Conservation (phyloP, 2,113 vertebrate species). For the Toxotes jaculatrix region DNA sequence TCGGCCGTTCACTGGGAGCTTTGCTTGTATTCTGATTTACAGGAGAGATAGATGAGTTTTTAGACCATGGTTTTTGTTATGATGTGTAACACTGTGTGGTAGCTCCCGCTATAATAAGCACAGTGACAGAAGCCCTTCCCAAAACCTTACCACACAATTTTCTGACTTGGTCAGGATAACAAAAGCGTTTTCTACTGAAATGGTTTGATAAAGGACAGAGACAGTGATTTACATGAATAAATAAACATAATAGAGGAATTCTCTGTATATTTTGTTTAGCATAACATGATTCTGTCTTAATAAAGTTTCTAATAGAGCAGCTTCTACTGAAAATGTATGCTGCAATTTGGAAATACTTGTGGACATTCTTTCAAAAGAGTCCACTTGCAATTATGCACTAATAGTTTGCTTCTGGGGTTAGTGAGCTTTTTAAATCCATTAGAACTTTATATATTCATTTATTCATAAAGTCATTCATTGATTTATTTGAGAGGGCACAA, state of each 20-base stretch:
- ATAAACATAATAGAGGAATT: background rate
- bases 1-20: background rate
- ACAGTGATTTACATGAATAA: background rate
- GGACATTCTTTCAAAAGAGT: too few species aligned
- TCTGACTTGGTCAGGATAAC: background rate
- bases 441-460: too few species aligned
- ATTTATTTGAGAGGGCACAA: too few species aligned
- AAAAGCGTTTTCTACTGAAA: background rate
- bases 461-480: too few species aligned
- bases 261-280: too few species aligned
- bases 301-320: too few species aligned
- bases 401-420: too few species aligned
- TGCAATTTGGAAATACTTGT: too few species aligned
- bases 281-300: too few species aligned
- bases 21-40: background rate
- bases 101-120: background rate
- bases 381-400: too few species aligned
- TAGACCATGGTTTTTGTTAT: slow-evolving; percentile 10
- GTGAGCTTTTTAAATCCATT: too few species aligned
- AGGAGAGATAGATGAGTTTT: background rate
- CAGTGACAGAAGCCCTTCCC: slow-evolving; percentile 14
- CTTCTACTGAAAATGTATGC: too few species aligned
- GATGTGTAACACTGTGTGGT: background rate
- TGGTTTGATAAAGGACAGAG: background rate
- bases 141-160: background rate